Evolutionary conservation across 53 echinoderm and acorn worm species (phyloP), one percentile per base, ranked within the genome.

Genomic region (Holothuria scabra): DNA sequence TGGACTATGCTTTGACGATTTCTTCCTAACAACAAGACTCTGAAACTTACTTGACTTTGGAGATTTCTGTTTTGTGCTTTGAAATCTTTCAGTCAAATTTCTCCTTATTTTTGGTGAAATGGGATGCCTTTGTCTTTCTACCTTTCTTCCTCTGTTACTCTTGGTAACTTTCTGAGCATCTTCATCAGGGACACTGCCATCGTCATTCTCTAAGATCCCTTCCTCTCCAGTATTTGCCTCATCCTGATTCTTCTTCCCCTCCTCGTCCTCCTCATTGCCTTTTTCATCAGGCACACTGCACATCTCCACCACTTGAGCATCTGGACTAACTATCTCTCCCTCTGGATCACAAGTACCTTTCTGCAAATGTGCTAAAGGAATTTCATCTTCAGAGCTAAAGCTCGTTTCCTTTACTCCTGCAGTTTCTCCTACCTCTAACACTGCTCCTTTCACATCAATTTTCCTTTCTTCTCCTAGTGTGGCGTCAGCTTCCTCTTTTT

Each of bases 51-150:
- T 11, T 5, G 58, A 78, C 11, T 18, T 14, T 18, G 78, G 59
- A 26, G 78, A 78, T 13, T 31, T 16, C 26, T 58, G 78, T 56
- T 58, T 78, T 28, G 78, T 21, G 14, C 29, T 78, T 26, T 23
- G 26, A 56, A 78, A 78, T 4, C 25, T 78, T 31, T 56, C 78
- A 18, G 28, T 49, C 21, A 78, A 56, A 78, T 78, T 78, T 78
- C 78, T 78, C 78, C 78, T 78, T 2, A 56, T 78, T 32, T 78
- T 78, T 13, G 78, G 78, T 24, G 78, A 78, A 46, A 78, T 31
- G 14, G 56, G 29, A 46, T 48, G 72, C 24, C 48, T 72, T 22
- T 25, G 48, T 9, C 25, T 72, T 8, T 23, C 25, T 11, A 5
- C 9, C 46, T 20, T 72, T 72, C 72, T 4, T 52, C 52, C 18